Conservation (phyloP, 2,888 invertebrate species). For the Sylvicola cinctus region DNA sequence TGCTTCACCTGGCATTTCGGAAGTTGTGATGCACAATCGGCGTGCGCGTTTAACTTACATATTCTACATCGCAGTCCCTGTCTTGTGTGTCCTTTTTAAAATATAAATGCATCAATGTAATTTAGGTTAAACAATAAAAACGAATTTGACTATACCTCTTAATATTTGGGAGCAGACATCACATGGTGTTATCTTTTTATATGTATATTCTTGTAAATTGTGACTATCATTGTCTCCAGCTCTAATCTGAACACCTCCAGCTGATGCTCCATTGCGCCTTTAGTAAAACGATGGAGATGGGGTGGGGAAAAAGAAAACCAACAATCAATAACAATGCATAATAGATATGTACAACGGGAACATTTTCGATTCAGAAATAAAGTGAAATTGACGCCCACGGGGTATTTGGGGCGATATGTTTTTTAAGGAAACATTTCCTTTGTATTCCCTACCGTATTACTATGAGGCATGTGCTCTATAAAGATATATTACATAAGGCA, state of each 20-base stretch:
- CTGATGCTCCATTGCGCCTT: constrained; percentile 53
- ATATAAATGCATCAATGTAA: not conserved
- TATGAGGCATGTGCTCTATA: no score
- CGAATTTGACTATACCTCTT: no score
- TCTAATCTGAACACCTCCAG: constrained; percentile 29
- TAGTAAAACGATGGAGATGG: not conserved
- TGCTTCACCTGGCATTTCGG: constrained; percentile 73
- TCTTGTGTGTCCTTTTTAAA: constrained; percentile 56
- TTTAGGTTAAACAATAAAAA: no score
- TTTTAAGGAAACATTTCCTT: no score
- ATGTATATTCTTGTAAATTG: constrained; percentile 83
- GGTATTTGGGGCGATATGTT: no score
- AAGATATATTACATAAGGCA: no score
- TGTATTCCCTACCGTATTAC: no score
- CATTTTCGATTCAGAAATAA: no score
- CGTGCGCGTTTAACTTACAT: constrained; percentile 80
- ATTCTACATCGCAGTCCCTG: constrained; percentile 78
- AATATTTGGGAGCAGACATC: constrained; percentile 85
- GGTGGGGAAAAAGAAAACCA: constrained; percentile 12
- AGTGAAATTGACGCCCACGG: no score
- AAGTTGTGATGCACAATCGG: constrained; percentile 68
- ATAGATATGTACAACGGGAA: no score
- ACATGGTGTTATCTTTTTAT: constrained; percentile 88
- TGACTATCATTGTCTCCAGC: constrained; percentile 32
- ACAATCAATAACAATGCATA: constrained; percentile 4